Conservation (phyloP, 2,888 invertebrate species). For the Andrena trimmerana region DNA sequence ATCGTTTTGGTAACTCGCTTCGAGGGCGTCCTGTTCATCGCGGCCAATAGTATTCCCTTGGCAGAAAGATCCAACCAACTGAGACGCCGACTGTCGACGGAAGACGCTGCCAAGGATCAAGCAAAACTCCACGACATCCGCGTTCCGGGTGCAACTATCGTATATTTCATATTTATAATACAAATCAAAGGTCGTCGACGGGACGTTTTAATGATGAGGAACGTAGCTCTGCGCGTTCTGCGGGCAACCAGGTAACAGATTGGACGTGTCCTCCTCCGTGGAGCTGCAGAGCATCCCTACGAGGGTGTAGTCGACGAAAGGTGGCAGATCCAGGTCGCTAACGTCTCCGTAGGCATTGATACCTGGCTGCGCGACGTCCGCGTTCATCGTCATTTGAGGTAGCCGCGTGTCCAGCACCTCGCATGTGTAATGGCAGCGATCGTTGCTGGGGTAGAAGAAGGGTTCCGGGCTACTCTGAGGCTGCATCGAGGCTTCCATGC, state of each 20-base stretch:
- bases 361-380: conserved; percentile 26
- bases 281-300: conserved; percentile 83
- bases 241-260: conserved; percentile 71
- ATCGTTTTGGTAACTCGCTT: neutral
- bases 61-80: neutral
- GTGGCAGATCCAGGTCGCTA: conserved; percentile 79
- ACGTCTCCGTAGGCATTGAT: conserved; percentile 73
- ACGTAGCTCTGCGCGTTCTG: conserved; percentile 79
- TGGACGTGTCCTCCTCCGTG: conserved; percentile 74
- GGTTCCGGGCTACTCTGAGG: conserved; percentile 79
- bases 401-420: conserved; percentile 81
- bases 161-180: conserved; percentile 77
- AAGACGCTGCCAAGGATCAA: conserved; percentile 7
- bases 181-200: conserved; percentile 70
- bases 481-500: conserved; percentile 61
- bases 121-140: neutral
- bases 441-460: conserved; percentile 78
- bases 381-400: conserved; percentile 62
- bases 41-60: neutral
- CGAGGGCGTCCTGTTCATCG: neutral
- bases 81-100: neutral
- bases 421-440: conserved; percentile 82
- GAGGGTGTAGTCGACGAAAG: conserved; percentile 83
- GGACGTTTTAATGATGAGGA: conserved; percentile 79
- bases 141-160: conserved; percentile 46